Conservation (phyloP, 2,113 vertebrate genomes). For the Cisticola juncidis region DNA sequence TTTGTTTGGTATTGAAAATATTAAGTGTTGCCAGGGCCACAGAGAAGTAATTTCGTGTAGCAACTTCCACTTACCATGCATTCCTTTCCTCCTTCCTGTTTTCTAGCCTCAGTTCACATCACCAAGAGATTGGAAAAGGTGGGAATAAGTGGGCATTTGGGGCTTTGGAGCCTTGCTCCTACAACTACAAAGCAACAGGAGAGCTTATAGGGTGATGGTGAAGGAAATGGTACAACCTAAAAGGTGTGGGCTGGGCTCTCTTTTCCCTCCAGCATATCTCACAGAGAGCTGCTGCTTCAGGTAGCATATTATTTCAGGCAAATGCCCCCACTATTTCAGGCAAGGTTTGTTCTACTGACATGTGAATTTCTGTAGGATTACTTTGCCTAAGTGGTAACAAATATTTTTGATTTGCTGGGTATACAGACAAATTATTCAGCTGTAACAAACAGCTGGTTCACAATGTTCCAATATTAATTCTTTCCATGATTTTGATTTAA, state of each 20-base stretch:
- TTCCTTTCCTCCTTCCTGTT: background rate
- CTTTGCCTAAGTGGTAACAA: background rate
- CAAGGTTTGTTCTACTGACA: background rate
- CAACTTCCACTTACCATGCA: background rate
- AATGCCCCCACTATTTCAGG: background rate
- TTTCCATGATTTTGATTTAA: conserved; percentile 58
- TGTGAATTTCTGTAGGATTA: conserved; percentile 6
- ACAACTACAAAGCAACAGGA: background rate
- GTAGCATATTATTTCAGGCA: background rate
- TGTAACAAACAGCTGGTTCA: conserved; percentile 64
- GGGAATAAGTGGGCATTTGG: background rate
- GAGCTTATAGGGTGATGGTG: background rate
- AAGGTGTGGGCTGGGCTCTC: background rate
- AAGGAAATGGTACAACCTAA: background rate
- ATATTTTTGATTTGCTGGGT: conserved; percentile 57
- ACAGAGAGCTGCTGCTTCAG: background rate
- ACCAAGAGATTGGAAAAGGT: background rate
- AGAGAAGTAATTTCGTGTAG: background rate
- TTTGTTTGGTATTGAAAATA: background rate
- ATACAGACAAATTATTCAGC: conserved; percentile 55
- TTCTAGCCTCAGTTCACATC: background rate
- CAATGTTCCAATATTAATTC: conserved; percentile 41
- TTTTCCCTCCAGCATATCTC: background rate
- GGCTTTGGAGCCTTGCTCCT: background rate
- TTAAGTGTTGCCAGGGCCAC: background rate